Base-by-base conservation (phyloP, 2,113 vertebrate genomes). In the Hyperopisus bebe region DNA sequence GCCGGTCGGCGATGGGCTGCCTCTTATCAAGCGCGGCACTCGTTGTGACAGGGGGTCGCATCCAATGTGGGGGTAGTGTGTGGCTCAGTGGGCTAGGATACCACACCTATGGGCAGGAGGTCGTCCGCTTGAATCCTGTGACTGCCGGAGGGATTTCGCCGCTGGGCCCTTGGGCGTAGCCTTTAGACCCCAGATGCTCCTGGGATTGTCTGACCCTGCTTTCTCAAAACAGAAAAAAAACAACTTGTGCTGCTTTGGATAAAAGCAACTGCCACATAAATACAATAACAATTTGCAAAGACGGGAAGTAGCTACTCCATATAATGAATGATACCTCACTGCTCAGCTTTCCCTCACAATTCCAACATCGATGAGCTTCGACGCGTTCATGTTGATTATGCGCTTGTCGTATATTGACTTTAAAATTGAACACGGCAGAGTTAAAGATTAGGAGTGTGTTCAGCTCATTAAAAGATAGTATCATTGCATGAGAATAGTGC, bases 1-100 rank as follows among this genome's bases (percentile, higher is more conserved):
- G 35, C 89, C 88, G 88, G 80, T 83, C 88, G 84, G 89, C 92
- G 15, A 90, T 46, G 88, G 88, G 90, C 89, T 89, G 87, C 77
- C 62, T 90, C 91, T 92, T 91, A 93, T 93, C 93, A 90, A 91
- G 90, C 92, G 90, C 86, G 88, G 80, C 87, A 90, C 90, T 91
- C 88, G 87, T 83, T 80, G 50, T 39, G 82, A 88, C 84, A 55
- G 47, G 15, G 48, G 89, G 90, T 90, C 91, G 89, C 19, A 87
- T 91, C n/a, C 91, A 90, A 88, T 88, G 86, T 11, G 62, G 62
- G 62, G 62, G 90, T 80, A 83, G 62, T 66, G n/a, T 31, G 62
- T 27, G n/a, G 8, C 62, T 27, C n/a, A 13, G 3, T 4, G 62
- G 10, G 62, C 13, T 70, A 27, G 3, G 8, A 15, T 70, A 27